Base-by-base conservation (phyloP, 2,888 invertebrate species). In the Hedychridium roseum region DNA sequence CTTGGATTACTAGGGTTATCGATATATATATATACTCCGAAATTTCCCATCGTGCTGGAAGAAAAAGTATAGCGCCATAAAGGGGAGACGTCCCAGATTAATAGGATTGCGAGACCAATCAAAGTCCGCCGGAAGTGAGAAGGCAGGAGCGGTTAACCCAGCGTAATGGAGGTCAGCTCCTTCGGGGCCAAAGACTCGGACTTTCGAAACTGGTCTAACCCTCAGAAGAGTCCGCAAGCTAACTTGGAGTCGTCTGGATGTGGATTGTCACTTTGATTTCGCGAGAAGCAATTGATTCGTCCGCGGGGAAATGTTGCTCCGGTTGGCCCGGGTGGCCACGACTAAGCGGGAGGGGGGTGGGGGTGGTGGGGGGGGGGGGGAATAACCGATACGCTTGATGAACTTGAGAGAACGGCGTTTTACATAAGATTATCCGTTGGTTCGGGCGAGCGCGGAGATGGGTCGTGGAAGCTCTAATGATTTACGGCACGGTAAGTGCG, bases 81-180 rank as follows among this genome's bases (percentile, higher is more conserved):
- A 34, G 46, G 44, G 39, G 28, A 51, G 53, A 51, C 37, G 55
- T 60, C 58, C 48, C 54, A 67, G 70, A 74, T 74, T 74, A 76
- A 76, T 74, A 69, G 75, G 71, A 77, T 76, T 71, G 68, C 63
- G 56, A 57, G 70, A 63, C 73, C 74, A 77, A 77, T 77, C 76
- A 77, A 76, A 77, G 75, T 76, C 70, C 63, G 57, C 56, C 54
- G 63, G 66, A 73, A 76, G 74, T 70, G 73, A 69, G 69, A 70
- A 69, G 73, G 66, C 66, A 60, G n/a, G 65, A 67, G 75, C 69
- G 76, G 75, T 77, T 77, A 77, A 76, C 76, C 76, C 68, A 70
- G 64, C 72, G 74, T 74, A 76, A 76, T 76, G 70, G 76, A 71
- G 71, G 70, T 74, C 69, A 70, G 66, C 69, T 74, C 73, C 76